Evolutionary conservation across 1,140 invertebrate genomes (phyloP).

Genomic region (Lepidotrigona ventralis): DNA sequence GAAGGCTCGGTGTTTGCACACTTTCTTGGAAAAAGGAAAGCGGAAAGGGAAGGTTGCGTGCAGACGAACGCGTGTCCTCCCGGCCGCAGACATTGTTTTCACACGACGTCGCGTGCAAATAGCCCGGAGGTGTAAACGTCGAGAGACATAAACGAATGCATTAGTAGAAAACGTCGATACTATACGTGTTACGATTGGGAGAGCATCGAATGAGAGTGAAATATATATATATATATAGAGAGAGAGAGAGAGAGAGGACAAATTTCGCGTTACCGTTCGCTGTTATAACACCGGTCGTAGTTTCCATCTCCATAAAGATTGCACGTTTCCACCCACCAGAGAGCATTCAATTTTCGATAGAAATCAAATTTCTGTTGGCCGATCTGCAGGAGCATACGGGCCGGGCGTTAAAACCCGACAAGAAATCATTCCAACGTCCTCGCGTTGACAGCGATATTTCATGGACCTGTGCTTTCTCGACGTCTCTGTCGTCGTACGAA

Average conservation of each 20-base stretch:
- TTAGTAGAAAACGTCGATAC: constrained; percentile 46
- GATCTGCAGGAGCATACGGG: constrained; percentile 6
- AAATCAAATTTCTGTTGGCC: constrained; percentile 57
- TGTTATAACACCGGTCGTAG: constrained; percentile 24
- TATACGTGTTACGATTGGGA: constrained; percentile 45
- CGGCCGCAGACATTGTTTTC: constrained; percentile 13
- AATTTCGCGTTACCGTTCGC: constrained; percentile 53
- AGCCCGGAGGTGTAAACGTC: constrained; percentile 6
- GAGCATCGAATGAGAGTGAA: background rate
- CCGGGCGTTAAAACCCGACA: background rate
- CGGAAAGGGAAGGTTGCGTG: background rate
- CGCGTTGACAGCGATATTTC: constrained; percentile 2
- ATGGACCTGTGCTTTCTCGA: background rate
- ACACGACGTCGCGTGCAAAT: constrained; percentile 2
- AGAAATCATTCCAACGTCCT: constrained; percentile 14
- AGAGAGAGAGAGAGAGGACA: constrained; percentile 12
- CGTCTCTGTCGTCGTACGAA: no score
- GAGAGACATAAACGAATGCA: constrained; percentile 3
- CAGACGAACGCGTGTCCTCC: background rate
- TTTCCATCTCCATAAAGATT: constrained; percentile 62
- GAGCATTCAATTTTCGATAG: constrained; percentile 63
- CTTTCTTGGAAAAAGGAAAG: background rate
- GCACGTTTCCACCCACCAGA: constrained; percentile 7
- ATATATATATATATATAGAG: background rate
- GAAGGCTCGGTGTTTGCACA: background rate